A percentile compares a stretch with the other conserved stretches of the same genome.
Conservation (phyloP, 2,888 invertebrate genomes). For the Camponotus fellah region DNA sequence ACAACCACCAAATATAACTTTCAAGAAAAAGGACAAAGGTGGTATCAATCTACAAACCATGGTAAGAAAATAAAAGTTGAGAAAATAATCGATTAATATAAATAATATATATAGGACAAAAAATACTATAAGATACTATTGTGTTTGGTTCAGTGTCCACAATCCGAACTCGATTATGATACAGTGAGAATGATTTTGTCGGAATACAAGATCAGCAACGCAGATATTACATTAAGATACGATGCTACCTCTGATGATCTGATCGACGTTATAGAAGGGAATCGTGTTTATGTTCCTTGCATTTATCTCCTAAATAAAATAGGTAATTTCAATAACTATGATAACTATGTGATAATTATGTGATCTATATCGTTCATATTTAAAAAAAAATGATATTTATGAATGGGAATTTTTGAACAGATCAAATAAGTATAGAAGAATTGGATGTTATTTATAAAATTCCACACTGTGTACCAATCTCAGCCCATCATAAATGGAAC, state of each 20-base stretch:
- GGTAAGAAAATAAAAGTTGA: conserved; percentile 86
- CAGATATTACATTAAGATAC: conserved; percentile 97
- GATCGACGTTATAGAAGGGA: conserved; percentile 99
- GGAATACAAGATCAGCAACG: conserved; percentile 99
- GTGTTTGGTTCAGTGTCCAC: conserved; percentile 88
- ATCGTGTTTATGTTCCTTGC: conserved; percentile 99
- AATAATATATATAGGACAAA: background rate
- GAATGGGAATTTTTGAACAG: conserved; percentile 85
- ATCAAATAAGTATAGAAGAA: conserved; percentile 98
- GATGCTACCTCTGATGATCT: conserved; percentile 99
- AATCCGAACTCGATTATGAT: conserved; percentile 97
- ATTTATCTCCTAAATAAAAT: conserved; percentile 99
- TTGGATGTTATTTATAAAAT: conserved; percentile 99
- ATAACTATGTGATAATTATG: too few relatives aligned
- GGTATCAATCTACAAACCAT: conserved; percentile 98
- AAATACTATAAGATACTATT: background rate
- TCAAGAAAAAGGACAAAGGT: conserved; percentile 99
- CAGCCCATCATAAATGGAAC: conserved; percentile 99
- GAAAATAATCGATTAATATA: background rate
- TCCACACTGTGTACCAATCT: conserved; percentile 99
- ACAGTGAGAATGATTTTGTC: conserved; percentile 98
- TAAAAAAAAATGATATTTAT: conserved; percentile 4
- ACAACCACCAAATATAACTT: conserved; percentile 98
- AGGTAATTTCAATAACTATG: conserved; percentile 87
- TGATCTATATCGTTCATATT: background rate